Evolutionary conservation across 1,140 invertebrate genomes (phyloP), one percentile per base, ranked within the genome.

Genomic region (Batillaria attramentaria): DNA sequence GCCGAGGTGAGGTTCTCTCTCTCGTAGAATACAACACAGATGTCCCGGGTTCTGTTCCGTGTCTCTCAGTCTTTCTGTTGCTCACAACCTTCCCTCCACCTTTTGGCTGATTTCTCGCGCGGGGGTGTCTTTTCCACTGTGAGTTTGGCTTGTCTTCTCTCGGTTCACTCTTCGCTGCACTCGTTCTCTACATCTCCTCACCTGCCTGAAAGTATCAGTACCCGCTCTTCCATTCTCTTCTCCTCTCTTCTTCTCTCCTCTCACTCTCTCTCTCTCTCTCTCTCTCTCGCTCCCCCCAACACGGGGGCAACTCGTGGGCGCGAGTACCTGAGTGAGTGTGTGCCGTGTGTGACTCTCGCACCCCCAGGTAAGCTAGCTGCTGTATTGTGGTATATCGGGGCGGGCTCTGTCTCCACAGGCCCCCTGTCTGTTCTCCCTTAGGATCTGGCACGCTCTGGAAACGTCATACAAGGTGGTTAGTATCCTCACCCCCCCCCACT

Each of bases 331-430:
- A 6, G 57, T n/a, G 57, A n/a, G 24, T n/a, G 62, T 66, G 62
- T 66, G 62, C 24, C 24, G 62, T 66, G 62, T 35, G 62, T 66
- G 62, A 13, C 31, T 66, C n/a, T n/a, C n/a, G n/a, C n/a, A n/a
- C n/a, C n/a, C n/a, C n/a, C n/a, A n/a, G n/a, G 62, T 35, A 35
- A 35, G 62, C 24, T 4, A 35, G 62, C 24, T 31, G 4, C 31
- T 66, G 62, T 66, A 35, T 66, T 8, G 33, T 31, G 33, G 62
- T 66, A 13, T 13, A 8, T 35, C 31, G 33, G 62, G 31, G n/a
- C 5, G 57, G 6, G 57, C n/a, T 18, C 46, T n/a, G n/a, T n/a
- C n/a, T n/a, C n/a, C n/a, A n/a, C n/a, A n/a, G n/a, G n/a, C n/a
- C n/a, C n/a, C n/a, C n/a, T n/a, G n/a, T n/a, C n/a, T n/a, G n/a